Base-by-base conservation (phyloP, 1,140 invertebrate genomes). In the Drosophila rufa region DNA sequence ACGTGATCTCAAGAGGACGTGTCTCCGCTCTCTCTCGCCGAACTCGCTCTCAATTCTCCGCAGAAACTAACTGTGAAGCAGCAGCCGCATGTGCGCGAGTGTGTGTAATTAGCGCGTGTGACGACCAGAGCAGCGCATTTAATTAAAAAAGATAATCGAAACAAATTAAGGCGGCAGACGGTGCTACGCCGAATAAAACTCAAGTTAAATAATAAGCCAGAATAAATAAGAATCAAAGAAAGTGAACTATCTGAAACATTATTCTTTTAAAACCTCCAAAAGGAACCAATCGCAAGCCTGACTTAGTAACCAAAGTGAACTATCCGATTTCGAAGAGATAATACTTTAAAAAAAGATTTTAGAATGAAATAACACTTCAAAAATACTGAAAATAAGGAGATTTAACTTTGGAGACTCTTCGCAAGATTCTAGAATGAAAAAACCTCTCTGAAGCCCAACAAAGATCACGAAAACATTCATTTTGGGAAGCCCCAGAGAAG, bases 1-100 rank as follows among this genome's bases (percentile, higher is more conserved):
- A 92, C 92, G 91, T 92, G 91, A 87, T 87, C 91, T 92, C 84
- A 91, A 90, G 79, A 86, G 79, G 92, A 92, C 92, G 91, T 92
- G 82, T 91, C 65, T 84, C 75, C 42, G 53, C 53, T 71, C 80
- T 70, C 60, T 65, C 62, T 33, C 56, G 38, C 56, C 46, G 43
- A 62, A 45, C 42, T 47, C 33, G 71, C 46, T 47, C 46, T 15
- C 2, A 22, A 22, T 40, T 40, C 33, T n/a, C 53, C 51, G 53
- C 19, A 55, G 55, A 42, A 9, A 12, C 12, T 27, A 42, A 58
- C 38, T 58, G 36, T 55, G 40, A 43, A 69, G 47, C 53, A 55
- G 19, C 51, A 30, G 27, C 27, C 22, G 11, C 36, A 55, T 38
- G 62, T 59, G 40, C 46, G 38, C 50, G 61, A 51, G 61, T 59